A percentile compares a stretch with the other conserved stretches of the same genome.
phyloP scores from a whole-genome alignment of 92 coral and sea anemone species.

The Epizoanthus ramosus region DNA sequence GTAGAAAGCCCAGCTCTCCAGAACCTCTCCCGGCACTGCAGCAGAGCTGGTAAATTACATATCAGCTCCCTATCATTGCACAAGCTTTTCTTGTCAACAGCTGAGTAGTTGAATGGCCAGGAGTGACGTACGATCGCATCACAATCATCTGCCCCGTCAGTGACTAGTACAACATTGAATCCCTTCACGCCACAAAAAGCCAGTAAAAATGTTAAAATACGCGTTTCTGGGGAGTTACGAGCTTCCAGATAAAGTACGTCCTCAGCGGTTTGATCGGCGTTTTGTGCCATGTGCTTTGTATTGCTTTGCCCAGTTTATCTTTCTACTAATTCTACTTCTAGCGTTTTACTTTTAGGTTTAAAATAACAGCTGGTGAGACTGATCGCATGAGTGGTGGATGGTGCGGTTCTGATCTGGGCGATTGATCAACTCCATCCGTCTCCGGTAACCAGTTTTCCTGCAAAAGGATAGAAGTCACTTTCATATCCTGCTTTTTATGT shows the following conservation, averaged over 20 bases:
- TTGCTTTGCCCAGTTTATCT: too few species aligned
- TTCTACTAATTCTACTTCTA: too few species aligned
- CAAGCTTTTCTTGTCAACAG: slow-evolving; percentile 8
- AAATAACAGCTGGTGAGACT: too few species aligned
- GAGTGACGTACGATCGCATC: not conserved
- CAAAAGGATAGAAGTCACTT: too few species aligned
- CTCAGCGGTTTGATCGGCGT: not conserved
- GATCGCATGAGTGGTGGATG: too few species aligned
- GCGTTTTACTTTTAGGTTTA: too few species aligned
- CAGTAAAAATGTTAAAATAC: slow-evolving; percentile 26
- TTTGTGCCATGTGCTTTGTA: not conserved
- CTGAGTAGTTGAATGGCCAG: slow-evolving; percentile 9
- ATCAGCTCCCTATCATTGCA: not conserved
- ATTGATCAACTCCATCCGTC: too few species aligned
- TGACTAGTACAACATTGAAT: not conserved
- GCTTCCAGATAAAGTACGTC: slow-evolving; percentile 19
- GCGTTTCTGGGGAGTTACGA: slow-evolving; percentile 24
- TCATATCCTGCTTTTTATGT: too few species aligned
- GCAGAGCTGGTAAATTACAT: slow-evolving; percentile 33
- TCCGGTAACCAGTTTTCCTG: too few species aligned
- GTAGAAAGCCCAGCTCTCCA: slow-evolving; percentile 40
- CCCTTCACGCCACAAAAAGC: slow-evolving; percentile 6
- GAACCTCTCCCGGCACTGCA: slow-evolving; percentile 6
- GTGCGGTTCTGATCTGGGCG: too few species aligned
- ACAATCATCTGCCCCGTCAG: not conserved